Conservation (phyloP, 2,888 invertebrate genomes). For the Drosophila leonis region DNA sequence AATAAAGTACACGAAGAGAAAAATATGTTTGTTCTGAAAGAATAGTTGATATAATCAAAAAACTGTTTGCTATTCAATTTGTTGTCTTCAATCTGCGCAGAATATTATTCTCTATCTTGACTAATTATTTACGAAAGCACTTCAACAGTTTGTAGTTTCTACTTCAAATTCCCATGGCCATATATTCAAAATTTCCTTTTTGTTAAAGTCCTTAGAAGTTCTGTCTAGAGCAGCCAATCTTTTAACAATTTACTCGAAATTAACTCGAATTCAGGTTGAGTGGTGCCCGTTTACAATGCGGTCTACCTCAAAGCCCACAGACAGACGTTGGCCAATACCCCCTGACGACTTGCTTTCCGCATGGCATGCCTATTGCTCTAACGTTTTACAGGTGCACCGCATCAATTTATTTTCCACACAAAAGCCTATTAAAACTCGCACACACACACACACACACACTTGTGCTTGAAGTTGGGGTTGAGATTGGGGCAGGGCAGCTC, state of each 20-base stretch:
- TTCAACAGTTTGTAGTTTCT: background rate
- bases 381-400: constrained; percentile 78
- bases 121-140: background rate
- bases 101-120: background rate
- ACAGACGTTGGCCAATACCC: constrained; percentile 41
- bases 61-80: background rate
- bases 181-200: background rate
- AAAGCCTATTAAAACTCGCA: constrained; percentile 79
- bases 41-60: background rate
- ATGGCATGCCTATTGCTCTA: constrained; percentile 47
- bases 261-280: constrained; percentile 60
- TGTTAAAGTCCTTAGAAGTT: background rate
- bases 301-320: constrained; percentile 61
- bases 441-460: constrained; percentile 59
- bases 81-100: background rate
- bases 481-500: background rate
- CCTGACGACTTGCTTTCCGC: constrained; percentile 17
- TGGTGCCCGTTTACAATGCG: constrained; percentile 61
- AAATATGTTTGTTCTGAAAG: background rate
- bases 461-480: constrained; percentile 40
- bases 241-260: constrained; percentile 75
- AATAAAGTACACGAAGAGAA: constrained; percentile 27
- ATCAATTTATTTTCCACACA: constrained; percentile 81
- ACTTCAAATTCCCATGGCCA: background rate
- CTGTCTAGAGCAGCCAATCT: constrained; percentile 37